A percentile compares a stretch with the other conserved stretches of the same genome.
These are phyloP conservation scores for Palythoa caribaeorum DNA, from an alignment of 92 coral and sea anemone species.

Conservation along the genomic window DNA sequence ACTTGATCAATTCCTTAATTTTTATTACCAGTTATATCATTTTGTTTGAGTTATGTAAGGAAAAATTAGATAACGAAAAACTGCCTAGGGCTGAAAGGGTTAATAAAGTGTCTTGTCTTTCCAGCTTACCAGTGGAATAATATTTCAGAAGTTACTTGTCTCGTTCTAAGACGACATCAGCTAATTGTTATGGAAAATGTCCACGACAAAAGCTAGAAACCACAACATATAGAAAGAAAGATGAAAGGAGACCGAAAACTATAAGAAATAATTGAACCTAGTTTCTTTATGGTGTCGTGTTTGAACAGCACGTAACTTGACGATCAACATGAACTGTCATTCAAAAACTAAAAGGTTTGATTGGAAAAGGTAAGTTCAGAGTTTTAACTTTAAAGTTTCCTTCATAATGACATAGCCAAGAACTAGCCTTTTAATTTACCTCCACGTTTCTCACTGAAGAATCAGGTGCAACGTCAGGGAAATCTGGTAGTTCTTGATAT, in stretches of 20 bases:
- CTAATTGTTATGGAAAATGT: too few species aligned
- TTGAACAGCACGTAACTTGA: background rate
- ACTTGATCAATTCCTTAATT: too few species aligned
- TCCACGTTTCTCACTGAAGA: constrained; percentile 95
- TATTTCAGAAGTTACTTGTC: background rate
- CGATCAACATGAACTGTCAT: background rate
- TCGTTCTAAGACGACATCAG: background rate
- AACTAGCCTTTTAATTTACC: constrained; percentile 45
- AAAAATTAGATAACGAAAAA: too few species aligned
- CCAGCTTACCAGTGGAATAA: too few species aligned
- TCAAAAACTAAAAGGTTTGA: background rate
- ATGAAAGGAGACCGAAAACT: background rate
- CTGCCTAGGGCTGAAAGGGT: too few species aligned
- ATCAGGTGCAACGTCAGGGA: constrained; percentile 92
- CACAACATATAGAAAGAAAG: background rate
- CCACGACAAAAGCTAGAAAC: background rate
- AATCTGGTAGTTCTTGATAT: constrained; percentile 91
- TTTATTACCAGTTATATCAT: too few species aligned
- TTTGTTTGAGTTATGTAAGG: too few species aligned
- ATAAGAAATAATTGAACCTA: background rate
- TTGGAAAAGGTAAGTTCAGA: background rate
- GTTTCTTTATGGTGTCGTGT: background rate
- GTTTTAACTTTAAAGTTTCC: background rate
- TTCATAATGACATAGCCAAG: too few species aligned
- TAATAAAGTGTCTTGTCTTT: too few species aligned